A percentile compares a stretch with the other conserved stretches of the same genome.
phyloP scores from a whole-genome alignment of 2,888 invertebrate genomes.

The Coecobrya sp. region DNA sequence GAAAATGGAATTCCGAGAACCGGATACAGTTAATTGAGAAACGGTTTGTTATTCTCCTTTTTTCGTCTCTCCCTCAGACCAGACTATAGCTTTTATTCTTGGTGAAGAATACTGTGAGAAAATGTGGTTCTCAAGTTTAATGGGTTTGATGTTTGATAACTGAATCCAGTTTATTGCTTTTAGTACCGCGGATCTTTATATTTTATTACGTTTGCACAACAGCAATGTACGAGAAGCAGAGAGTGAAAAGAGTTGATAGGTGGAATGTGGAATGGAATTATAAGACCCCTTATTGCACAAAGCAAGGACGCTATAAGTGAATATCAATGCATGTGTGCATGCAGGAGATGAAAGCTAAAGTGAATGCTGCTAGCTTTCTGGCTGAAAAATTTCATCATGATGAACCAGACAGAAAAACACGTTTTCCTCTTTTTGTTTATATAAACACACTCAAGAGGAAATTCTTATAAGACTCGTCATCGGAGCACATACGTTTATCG shows the following conservation, averaged over 20 bases:
- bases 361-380: slow-evolving; percentile 5
- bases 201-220: slow-evolving; percentile 74
- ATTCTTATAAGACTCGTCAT: background rate
- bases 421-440: slow-evolving; percentile 54
- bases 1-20: slow-evolving; percentile 21
- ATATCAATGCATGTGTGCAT: slow-evolving; percentile 2
- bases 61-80: background rate
- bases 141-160: slow-evolving; percentile 77
- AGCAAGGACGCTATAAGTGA: slow-evolving; percentile 20
- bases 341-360: slow-evolving; percentile 43
- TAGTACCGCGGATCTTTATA: slow-evolving; percentile 66
- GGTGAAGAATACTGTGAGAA: slow-evolving; percentile 19
- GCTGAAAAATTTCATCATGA: slow-evolving; percentile 34
- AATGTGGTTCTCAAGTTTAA: slow-evolving; percentile 74
- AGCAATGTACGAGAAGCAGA: slow-evolving; percentile 3
- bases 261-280: background rate
- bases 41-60: slow-evolving; percentile 72
- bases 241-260: slow-evolving; percentile 25
- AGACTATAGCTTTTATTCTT: slow-evolving; percentile 17
- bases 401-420: slow-evolving; percentile 48
- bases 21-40: slow-evolving; percentile 75
- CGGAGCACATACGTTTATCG: slow-evolving; percentile 29
- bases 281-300: background rate
- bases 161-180: slow-evolving; percentile 79
- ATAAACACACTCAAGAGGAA: background rate